These are phyloP conservation scores for Propithecus perrieri DNA, from an alignment of 2,797 vertebrate genomes.

Conservation along the genomic window DNA sequence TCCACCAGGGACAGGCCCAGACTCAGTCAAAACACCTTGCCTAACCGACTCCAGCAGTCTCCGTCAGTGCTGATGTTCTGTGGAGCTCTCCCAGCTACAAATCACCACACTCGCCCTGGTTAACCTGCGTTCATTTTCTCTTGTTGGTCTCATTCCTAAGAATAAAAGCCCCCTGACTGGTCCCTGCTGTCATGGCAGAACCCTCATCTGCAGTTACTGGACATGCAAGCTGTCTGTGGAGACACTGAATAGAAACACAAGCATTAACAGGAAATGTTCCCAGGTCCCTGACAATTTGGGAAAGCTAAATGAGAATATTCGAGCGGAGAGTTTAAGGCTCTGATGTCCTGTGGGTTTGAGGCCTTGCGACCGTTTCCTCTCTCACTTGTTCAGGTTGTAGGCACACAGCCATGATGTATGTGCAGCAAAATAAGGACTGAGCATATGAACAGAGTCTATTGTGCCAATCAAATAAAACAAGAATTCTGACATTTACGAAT, in stretches of 20 bases:
- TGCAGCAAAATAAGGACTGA: not conserved
- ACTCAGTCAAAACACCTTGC: no score
- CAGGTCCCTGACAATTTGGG: not conserved
- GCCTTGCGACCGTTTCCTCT: not conserved
- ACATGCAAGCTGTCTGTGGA: rapidly evolving
- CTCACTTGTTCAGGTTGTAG: not conserved
- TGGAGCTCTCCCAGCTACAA: not conserved
- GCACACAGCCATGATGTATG: not conserved
- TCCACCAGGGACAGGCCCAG: no score
- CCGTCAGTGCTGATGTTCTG: rapidly evolving
- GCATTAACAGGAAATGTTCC: no score
- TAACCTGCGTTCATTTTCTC: not conserved
- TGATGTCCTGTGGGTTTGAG: not conserved
- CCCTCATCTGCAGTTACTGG: not conserved
- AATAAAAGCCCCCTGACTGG: not conserved
- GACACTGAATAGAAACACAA: not conserved
- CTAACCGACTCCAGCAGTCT: not conserved
- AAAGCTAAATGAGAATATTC: not conserved
- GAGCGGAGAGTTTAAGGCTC: not conserved
- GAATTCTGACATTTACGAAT: not conserved
- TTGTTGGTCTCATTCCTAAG: not conserved
- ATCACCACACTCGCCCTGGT: not conserved
- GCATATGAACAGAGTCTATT: not conserved
- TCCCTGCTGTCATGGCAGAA: not conserved
- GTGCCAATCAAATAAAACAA: not conserved